A percentile compares a stretch with the other conserved stretches of the same genome.
Conservation (phyloP, 2,888 invertebrate species). For the Aphodius sticticus region DNA sequence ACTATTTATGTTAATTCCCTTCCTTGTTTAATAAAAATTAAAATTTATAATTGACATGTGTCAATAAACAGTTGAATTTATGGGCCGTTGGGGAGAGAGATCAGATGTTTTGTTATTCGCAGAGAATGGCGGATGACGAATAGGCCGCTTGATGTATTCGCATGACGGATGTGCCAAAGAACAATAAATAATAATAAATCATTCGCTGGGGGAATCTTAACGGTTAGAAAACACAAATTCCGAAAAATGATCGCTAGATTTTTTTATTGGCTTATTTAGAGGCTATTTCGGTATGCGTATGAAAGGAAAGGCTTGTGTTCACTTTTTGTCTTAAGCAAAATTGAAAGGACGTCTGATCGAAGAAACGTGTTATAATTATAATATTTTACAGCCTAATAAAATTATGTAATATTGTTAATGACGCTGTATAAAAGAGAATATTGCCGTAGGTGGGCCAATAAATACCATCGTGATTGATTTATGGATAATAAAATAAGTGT, state of each 20-base stretch:
- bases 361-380: neutral
- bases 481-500: slow-evolving; percentile 4
- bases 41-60: slow-evolving; percentile 27
- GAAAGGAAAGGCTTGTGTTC: neutral
- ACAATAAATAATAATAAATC: slow-evolving; percentile 4
- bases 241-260: neutral
- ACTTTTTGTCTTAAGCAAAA: neutral
- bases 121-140: slow-evolving; percentile 21
- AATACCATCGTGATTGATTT: neutral
- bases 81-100: slow-evolving; percentile 18
- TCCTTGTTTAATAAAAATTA: slow-evolving; percentile 15
- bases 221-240: neutral
- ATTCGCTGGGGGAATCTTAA: neutral
- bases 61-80: slow-evolving; percentile 25
- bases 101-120: slow-evolving; percentile 10
- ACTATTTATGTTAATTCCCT: neutral
- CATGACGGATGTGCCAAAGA: slow-evolving; percentile 18
- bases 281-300: neutral
- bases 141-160: slow-evolving; percentile 14
- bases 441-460: slow-evolving; percentile 4
- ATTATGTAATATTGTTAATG: slow-evolving; percentile 4
- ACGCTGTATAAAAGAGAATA: neutral
- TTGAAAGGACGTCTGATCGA: neutral
- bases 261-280: neutral
- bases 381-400: slow-evolving; percentile 4